These are phyloP conservation scores for Dryadula phaetusa DNA, from an alignment of 2,888 invertebrate species.

Conservation along the genomic window DNA sequence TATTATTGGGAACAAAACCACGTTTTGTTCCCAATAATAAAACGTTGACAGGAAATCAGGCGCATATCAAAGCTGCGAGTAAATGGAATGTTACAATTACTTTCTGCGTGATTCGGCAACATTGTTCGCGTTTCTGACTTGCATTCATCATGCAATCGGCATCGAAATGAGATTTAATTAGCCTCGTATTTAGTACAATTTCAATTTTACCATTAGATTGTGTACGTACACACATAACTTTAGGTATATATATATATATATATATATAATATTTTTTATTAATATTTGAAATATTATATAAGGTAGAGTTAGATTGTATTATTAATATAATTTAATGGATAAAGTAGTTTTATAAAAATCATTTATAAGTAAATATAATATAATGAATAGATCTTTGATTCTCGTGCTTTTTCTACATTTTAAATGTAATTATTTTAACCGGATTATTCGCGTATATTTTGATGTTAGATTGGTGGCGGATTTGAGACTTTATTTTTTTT, in stretches of 20 bases:
- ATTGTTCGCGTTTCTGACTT: conserved; percentile 36
- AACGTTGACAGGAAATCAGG: conserved; percentile 20
- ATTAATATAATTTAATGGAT: too few relatives aligned
- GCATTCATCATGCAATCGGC: conserved; percentile 29
- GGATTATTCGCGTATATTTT: too few relatives aligned
- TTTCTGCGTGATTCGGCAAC: conserved; percentile 34
- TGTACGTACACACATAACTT: neutral
- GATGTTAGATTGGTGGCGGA: too few relatives aligned
- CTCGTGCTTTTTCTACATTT: too few relatives aligned
- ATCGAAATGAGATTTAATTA: conserved; percentile 35
- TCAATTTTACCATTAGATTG: neutral
- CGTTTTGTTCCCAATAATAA: neutral
- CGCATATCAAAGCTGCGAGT: conserved; percentile 18
- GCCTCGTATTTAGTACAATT: conserved; percentile 19
- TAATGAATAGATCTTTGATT: too few relatives aligned
- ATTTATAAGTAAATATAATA: too few relatives aligned
- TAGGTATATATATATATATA: too few relatives aligned
- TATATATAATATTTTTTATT: neutral
- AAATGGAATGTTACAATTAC: conserved; percentile 42
- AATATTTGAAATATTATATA: neutral
- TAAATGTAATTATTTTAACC: too few relatives aligned
- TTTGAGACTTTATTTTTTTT: too few relatives aligned
- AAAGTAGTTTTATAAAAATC: too few relatives aligned
- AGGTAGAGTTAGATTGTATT: too few relatives aligned
- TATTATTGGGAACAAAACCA: too few relatives aligned